Base-by-base conservation (phyloP, 2,797 vertebrate species). In the Acropternis orthonyx region DNA sequence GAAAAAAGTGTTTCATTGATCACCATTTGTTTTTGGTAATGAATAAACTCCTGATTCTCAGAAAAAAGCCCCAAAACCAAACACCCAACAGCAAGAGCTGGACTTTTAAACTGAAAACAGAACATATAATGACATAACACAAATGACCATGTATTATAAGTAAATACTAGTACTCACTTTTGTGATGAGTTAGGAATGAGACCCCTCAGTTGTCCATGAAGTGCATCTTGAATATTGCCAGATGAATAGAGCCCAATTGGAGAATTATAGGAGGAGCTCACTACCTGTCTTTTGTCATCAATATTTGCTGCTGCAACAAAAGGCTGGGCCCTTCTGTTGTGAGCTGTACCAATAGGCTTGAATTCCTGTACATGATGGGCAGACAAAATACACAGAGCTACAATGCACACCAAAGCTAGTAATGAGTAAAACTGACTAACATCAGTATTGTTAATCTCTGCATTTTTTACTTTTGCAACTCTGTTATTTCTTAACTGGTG, bases 181-280 rank as follows among this genome's bases (percentile, higher is more conserved):
- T 98, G 98, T 0, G 98, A 97, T 58, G 98, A 98, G 54, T 97
- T 98, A 59, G 96, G 98, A 78, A 99, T 98, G 74, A 99, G 98
- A 89, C 99, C 99, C 83, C 98, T 98, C 93, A 99, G 98, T 96
- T 99, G 99, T 90, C 99, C 99, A 2, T 99, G 98, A 93, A 99
- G 98, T 1, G 99, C 99, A 1, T 99, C 99, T 97, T 99, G 98
- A 93, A 99, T 99, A 98, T 99, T 99, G 96, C 98, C 99, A 76
- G 99, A 98, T 91, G 99, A 99, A 98, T 99, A 99, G 74, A 99
- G 99, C 96, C 99, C 99, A 93, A 99, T 99, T 48, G 99, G 99
- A 44, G 99, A 99, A 97, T 99, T 99, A 99, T 99, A 99, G 97
- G 99, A 97, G 17, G 99, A 97, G 49, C 99, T 99, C 98, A 99